A percentile compares a stretch with the other conserved stretches of the same genome.
phyloP scores from a whole-genome alignment of 53 echinoderm and acorn worm species.

The Echinometra lucunter region DNA sequence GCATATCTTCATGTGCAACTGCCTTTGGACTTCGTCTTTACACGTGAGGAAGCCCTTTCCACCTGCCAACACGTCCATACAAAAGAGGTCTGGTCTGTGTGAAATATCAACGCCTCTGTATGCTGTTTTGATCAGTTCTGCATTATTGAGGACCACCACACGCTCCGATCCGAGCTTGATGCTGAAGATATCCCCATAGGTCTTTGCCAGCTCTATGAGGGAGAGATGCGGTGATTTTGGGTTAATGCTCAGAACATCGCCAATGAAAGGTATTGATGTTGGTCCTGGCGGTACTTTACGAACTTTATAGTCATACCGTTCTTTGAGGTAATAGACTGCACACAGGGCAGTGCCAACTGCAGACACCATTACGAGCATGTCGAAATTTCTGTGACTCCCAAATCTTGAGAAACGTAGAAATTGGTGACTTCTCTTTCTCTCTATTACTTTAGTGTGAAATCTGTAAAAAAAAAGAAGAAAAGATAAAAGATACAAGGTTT shows the following conservation, averaged over 20 bases:
- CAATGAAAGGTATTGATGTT: constrained; percentile 91
- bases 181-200: constrained; percentile 98
- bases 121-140: constrained; percentile 91
- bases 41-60: constrained; percentile 98
- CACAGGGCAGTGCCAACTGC: constrained; percentile 95
- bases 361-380: constrained; percentile 90
- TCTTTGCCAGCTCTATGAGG: constrained; percentile 89
- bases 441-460: not conserved
- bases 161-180: constrained; percentile 96
- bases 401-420: not conserved
- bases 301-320: constrained; percentile 96
- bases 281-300: constrained; percentile 94
- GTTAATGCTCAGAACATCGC: constrained; percentile 93
- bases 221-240: constrained; percentile 91
- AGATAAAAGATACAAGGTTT: not conserved
- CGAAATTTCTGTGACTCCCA: constrained; percentile 35
- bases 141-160: constrained; percentile 94
- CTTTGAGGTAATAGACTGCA: constrained; percentile 96
- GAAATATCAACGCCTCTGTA: constrained; percentile 94
- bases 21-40: constrained; percentile 88
- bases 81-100: constrained; percentile 90
- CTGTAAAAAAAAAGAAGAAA: not conserved
- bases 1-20: constrained; percentile 91
- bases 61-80: constrained; percentile 91
- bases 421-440: not conserved